Evolutionary conservation across 2,113 vertebrate species (phyloP), one percentile per base, ranked within the genome.

Genomic region (Nanorana parkeri): DNA sequence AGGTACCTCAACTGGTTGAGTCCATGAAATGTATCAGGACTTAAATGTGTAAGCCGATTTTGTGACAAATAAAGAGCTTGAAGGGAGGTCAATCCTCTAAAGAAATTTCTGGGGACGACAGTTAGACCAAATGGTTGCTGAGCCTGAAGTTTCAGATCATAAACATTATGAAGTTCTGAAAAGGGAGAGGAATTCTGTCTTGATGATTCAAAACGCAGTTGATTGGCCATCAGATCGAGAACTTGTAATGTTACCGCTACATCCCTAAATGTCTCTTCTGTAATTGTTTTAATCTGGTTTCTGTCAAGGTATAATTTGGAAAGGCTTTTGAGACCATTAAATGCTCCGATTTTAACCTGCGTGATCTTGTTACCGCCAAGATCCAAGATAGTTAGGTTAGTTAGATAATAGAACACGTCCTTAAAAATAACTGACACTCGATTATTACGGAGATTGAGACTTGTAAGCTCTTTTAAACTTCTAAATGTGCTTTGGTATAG

Each of bases 381-480:
- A 84, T 95, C 95, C 32, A 97, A 80, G 68, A 61, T 92, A 4
- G 4, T 78, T 54, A 98, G 88, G 0, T 55, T 81, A 2, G 2
- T 15, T 0, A 96, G 91, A 2, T 16, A 82, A 0, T 5, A 0
- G 83, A 97, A 96, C 17, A 90, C 89, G 0, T 75, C 16, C 0
- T 83, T 23, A 55, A 96, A 96, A 84, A 96, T 93, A 15, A 94
- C 93, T 0, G 89, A 73, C 79, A 96, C 89, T 0, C 88, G 93
- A 80, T 97, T 97, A 81, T 95, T 92, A 56, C 93, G 90, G 20
- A 97, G 86, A 66, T 94, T 94, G 52, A 97, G 94, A 6, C 16
- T 88, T 82, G 84, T 20, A 61, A 97, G 89, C 0, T 73, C 92
- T 17, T 16, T 0, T 64, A 95, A 88, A 21, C 92, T 88, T 3